Base-by-base conservation (phyloP, 2,888 invertebrate genomes). In the Drosophila greeni region DNA sequence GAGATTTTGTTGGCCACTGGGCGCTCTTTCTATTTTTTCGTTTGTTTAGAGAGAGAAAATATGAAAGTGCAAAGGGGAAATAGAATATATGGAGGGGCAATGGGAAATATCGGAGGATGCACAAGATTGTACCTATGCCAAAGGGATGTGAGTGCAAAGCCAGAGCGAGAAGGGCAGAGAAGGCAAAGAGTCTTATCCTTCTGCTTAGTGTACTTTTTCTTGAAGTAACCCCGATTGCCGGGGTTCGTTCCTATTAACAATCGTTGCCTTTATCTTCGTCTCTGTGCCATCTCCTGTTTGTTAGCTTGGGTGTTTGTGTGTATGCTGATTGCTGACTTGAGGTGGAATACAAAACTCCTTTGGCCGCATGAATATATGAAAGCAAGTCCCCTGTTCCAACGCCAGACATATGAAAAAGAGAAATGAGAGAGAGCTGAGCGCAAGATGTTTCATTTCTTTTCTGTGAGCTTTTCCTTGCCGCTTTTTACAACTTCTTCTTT, bases 171-270 rank as follows among this genome's bases (percentile, higher is more conserved):
- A 18, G n/a, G 49, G 34, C 14, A 16, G 34, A 23, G n/a, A 34
- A 34, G 20, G 14, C 45, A 31, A 18, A 47, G 49, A 67, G 65
- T 73, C 58, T 66, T 76, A 73, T 52, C 49, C 39, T 48, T 51
- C 49, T 60, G 70, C 68, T 74, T 77, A 58, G 59, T 68, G 42
- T 49, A 26, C 47, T 62, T 65, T 73, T 65, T 67, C 66, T 51
- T 67, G 39, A 78, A 76, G 71, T 83, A 71, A 82, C 81, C 79
- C 82, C 64, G 66, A 59, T 79, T 67, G 52, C 56, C 40, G 55
- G 51, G 33, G 65, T 36, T 62, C 18, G 51, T 48, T 57, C 18
- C 37, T 61, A 49, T 51, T 31, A 31, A 47, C 45, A 31, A 20
- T 20, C 20, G 18, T 12, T 43, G 16, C 18, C 8, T 29, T 14